Conservation (phyloP, 53 echinoderm and acorn worm species). For the Temnopleurus reevesii region DNA sequence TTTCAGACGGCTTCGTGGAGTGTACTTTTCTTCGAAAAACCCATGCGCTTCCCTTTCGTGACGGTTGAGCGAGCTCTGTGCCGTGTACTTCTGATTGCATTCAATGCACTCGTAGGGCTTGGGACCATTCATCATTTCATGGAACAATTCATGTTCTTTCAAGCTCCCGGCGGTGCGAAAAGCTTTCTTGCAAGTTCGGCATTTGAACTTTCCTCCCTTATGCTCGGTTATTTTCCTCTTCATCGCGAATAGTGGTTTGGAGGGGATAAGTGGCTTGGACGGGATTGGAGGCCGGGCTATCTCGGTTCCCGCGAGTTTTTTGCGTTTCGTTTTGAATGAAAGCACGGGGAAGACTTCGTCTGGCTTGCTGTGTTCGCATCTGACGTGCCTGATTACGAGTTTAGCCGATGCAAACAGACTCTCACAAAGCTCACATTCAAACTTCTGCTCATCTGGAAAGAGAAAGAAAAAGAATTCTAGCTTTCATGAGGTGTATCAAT, state of each 20-base stretch:
- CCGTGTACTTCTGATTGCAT: constrained; percentile 1
- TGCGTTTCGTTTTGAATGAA: too few relatives aligned
- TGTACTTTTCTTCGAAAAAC: background rate
- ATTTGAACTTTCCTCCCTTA: background rate
- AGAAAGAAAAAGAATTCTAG: too few relatives aligned
- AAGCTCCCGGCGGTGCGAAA: background rate
- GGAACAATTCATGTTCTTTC: constrained; percentile 24
- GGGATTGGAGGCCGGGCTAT: too few relatives aligned
- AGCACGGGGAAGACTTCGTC: background rate
- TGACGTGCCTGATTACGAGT: constrained; percentile 4
- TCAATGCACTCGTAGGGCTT: background rate
- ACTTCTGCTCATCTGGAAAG: constrained; percentile 16
- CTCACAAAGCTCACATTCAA: background rate
- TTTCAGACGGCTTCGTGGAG: background rate
- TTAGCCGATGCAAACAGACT: background rate
- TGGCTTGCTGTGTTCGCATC: background rate
- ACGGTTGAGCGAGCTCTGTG: background rate
- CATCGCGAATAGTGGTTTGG: background rate
- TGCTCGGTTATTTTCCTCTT: background rate
- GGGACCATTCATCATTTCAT: background rate
- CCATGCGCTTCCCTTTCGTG: constrained; percentile 40
- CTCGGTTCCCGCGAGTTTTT: background rate
- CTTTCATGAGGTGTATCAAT: too few relatives aligned
- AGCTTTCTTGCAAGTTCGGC: background rate
- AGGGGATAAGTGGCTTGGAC: too few relatives aligned